Evolutionary conservation across 2,113 vertebrate genomes (phyloP), one percentile per base, ranked within the genome.

Genomic region (Myiopsitta monachus): DNA sequence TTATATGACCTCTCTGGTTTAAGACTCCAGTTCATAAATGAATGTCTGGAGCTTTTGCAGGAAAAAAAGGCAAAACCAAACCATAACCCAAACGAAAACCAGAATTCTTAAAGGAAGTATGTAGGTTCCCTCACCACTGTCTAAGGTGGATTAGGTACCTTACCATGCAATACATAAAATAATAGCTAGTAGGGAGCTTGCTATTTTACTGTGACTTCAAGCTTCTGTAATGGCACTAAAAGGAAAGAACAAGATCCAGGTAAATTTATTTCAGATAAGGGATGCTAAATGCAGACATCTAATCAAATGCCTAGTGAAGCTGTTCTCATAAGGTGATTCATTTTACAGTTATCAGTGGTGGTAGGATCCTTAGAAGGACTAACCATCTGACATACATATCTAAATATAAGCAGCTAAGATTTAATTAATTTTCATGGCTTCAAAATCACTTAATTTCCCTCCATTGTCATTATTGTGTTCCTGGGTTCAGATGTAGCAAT

Each of bases 121-220:
- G 1, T 6, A 36, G 18, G 9, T 10, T 27, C 3, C 4, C 1
- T 47, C 14, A 57, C 27, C 15, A 23, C 27, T 57, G 2, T 17
- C 18, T 59, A 63, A 44, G 5, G 18, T 28, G 17, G 9, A 18
- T 19, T 9, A 67, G 3, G 24, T n/a, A 44, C 5, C 2, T 57
- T 67, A 30, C 14, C 38, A 82, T 54, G 31, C 6, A 33, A 9
- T 36, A 52, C 24, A 27, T 9, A 24, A 6, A 28, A 30, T 9
- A 27, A 6, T 13, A 27, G 47, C 6, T 54, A 43, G 10, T 2
- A 52, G 7, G 21, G 52, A 76, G 17, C 27, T 57, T 31, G 8
- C 9, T 59, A 21, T 2, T 14, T 88, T 75, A 36, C n/a, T 14
- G 2, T 47, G 18, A 63, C n/a, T 80, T 54, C 51, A 72, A 41